Evolutionary conservation across 2,888 invertebrate genomes (phyloP).

Genomic region (Patella pellucida): DNA sequence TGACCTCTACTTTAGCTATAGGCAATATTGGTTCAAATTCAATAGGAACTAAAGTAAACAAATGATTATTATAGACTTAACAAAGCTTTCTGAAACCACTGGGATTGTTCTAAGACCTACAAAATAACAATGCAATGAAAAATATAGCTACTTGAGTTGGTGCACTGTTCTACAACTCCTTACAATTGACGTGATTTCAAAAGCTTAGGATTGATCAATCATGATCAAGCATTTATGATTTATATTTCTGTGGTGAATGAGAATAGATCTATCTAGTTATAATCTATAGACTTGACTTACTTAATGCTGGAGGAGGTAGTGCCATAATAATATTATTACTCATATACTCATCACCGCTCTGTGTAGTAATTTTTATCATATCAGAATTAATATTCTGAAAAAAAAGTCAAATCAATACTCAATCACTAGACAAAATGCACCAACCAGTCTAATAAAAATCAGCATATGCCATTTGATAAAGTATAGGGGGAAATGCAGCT

Average conservation of each 20-base stretch:
- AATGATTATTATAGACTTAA: slow-evolving; percentile 6
- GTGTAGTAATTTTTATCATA: slow-evolving; percentile 43
- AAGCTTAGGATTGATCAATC: no score
- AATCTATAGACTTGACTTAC: slow-evolving; percentile 42
- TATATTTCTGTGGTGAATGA: no score
- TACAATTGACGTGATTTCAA: neutral
- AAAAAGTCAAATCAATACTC: no score
- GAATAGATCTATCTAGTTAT: no score
- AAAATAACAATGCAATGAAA: no score
- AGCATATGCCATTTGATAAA: no score
- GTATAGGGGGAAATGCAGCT: no score
- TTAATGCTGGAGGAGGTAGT: slow-evolving; percentile 60
- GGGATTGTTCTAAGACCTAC: no score
- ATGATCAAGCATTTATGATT: no score
- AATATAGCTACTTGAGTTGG: no score
- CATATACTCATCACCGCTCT: slow-evolving; percentile 41
- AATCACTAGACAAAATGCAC: no score
- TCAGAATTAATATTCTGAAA: neutral
- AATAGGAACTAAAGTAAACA: slow-evolving; percentile 45
- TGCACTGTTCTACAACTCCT: neutral
- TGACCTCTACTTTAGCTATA: slow-evolving; percentile 55
- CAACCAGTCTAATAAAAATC: no score
- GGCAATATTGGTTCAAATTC: slow-evolving; percentile 62
- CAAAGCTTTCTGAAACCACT: neutral
- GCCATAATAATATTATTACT: slow-evolving; percentile 62